Percentiles rank a stretch among this genome's conserved stretches.
Evolutionary conservation across 2,888 invertebrate genomes (phyloP).

Genomic region (Callimorpha dominula): DNA sequence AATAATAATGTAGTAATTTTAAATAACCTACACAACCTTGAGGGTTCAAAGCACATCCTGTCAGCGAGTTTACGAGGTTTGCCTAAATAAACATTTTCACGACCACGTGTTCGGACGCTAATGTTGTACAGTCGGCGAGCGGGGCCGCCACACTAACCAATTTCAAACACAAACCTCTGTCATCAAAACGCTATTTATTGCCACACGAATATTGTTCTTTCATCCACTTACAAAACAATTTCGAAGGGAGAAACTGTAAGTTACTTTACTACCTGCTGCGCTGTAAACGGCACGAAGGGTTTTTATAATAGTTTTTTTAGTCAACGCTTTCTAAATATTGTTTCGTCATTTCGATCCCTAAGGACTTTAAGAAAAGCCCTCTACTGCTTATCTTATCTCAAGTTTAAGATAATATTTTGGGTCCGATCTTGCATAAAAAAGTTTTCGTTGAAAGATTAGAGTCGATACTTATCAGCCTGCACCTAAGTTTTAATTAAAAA

Average conservation of each 20-base stretch:
- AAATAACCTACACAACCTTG: constrained; percentile 80
- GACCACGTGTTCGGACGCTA: constrained; percentile 77
- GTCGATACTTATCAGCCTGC: constrained; percentile 37
- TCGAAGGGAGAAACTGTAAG: constrained; percentile 57
- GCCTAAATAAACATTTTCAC: constrained; percentile 83
- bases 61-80: constrained; percentile 78
- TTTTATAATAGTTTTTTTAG: constrained; percentile 69
- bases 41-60: constrained; percentile 83
- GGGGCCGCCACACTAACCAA: constrained; percentile 41
- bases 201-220: constrained; percentile 71
- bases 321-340: constrained; percentile 74
- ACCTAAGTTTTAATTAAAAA: constrained; percentile 45
- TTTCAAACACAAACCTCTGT: constrained; percentile 39
- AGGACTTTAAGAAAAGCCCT: constrained; percentile 70
- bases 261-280: constrained; percentile 74
- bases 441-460: constrained; percentile 37
- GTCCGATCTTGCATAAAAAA: constrained; percentile 53
- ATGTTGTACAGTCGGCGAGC: constrained; percentile 57
- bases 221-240: constrained; percentile 69
- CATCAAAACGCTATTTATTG: constrained; percentile 73
- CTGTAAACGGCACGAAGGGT: constrained; percentile 64
- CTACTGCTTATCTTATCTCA: constrained; percentile 75
- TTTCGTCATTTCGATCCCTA: constrained; percentile 63
- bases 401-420: constrained; percentile 66
- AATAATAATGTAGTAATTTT: constrained; percentile 56